Percentiles rank a stretch among this genome's conserved stretches.
These are phyloP conservation scores for Psophia crepitans DNA, from an alignment of 2,113 vertebrate genomes.

Conservation along the genomic window DNA sequence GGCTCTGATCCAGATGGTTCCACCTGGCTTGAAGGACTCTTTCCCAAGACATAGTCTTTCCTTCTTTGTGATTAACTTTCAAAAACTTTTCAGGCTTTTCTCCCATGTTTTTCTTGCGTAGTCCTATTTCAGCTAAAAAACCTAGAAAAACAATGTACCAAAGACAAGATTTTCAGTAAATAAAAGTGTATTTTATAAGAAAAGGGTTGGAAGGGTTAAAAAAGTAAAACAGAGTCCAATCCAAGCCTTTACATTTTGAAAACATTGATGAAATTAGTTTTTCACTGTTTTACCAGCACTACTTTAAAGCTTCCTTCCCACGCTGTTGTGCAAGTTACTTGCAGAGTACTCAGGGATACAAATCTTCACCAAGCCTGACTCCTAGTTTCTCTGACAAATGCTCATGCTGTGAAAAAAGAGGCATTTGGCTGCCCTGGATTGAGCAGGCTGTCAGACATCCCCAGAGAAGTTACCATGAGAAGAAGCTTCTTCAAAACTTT, in stretches of 20 bases:
- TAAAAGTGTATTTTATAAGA: not conserved
- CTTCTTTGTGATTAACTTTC: not conserved
- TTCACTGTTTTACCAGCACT: slow-evolving; percentile 43
- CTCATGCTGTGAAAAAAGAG: not conserved
- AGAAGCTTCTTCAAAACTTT: slow-evolving; percentile 33
- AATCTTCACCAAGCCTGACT: not conserved
- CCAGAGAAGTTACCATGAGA: not conserved
- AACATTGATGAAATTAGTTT: slow-evolving; percentile 49
- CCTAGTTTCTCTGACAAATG: not conserved
- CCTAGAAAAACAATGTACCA: not conserved
- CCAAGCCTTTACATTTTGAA: slow-evolving; percentile 33
- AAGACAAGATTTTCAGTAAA: not conserved
- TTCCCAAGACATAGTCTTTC: not conserved
- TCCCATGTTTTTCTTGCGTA: not conserved
- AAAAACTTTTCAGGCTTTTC: not conserved
- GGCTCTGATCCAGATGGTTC: not conserved
- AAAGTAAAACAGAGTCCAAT: not conserved
- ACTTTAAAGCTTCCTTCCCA: slow-evolving; percentile 50
- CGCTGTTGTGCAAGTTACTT: slow-evolving; percentile 39
- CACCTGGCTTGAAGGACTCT: not conserved
- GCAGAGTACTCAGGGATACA: not conserved
- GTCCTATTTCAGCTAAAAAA: not conserved
- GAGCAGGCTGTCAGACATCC: not conserved
- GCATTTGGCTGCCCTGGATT: not conserved
- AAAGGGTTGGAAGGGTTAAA: not conserved